A percentile compares a stretch with the other conserved stretches of the same genome.
Conservation (phyloP, 2,888 invertebrate genomes). For the Drosophila bunnanda region DNA sequence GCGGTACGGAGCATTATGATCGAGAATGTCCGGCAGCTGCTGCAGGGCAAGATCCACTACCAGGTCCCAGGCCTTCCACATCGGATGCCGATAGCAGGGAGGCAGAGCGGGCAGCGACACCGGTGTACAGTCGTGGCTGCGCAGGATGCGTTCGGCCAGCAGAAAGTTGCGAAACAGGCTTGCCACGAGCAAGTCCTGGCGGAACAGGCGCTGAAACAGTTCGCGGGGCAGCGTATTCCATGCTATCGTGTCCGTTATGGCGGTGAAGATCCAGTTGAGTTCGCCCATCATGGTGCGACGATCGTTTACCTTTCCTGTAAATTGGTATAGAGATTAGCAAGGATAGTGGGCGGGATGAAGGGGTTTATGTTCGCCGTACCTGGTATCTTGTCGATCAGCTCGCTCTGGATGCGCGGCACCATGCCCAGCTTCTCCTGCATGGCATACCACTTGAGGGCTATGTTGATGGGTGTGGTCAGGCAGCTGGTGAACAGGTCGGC, state of each 20-base stretch:
- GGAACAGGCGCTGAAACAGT: slow-evolving; percentile 97
- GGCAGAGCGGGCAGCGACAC: slow-evolving; percentile 96
- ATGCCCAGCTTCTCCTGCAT: slow-evolving; percentile 91
- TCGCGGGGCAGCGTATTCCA: slow-evolving; percentile 98
- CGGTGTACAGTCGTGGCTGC: slow-evolving; percentile 98
- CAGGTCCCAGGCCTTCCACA: slow-evolving; percentile 99
- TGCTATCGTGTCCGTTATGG: slow-evolving; percentile 99
- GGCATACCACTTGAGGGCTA: slow-evolving; percentile 97
- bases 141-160: slow-evolving; percentile 97
- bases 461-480: slow-evolving; percentile 98
- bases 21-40: slow-evolving; percentile 92
- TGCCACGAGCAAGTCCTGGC: slow-evolving; percentile 99
- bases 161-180: slow-evolving; percentile 98
- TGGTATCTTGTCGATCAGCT: slow-evolving; percentile 97
- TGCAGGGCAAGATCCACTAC: slow-evolving; percentile 97
- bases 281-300: slow-evolving; percentile 98
- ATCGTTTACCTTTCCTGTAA: slow-evolving; percentile 93
- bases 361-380: slow-evolving; percentile 2
- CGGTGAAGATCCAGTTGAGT: slow-evolving; percentile 99
- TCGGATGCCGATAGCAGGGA: slow-evolving; percentile 94
- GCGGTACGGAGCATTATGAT: slow-evolving; percentile 86
- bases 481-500: slow-evolving; percentile 99
- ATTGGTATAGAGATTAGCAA: neutral
- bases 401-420: slow-evolving; percentile 92
- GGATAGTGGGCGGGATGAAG: neutral